phyloP scores from a whole-genome alignment of 2,888 invertebrate species.

The Phyllotreta cruciferae region DNA sequence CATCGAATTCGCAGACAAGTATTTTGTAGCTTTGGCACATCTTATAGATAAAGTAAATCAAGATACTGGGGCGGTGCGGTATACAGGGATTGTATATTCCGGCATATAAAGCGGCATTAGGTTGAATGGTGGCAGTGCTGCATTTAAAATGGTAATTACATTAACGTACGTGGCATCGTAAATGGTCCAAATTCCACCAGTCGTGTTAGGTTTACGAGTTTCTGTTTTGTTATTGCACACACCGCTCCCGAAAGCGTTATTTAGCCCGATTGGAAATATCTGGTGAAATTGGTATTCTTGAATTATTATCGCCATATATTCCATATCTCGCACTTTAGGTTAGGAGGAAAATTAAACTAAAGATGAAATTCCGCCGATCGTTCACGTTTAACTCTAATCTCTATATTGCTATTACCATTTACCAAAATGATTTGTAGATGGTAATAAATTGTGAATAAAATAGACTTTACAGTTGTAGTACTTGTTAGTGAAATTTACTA shows the following conservation, averaged over 20 bases:
- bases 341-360: too few relatives aligned
- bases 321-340: neutral
- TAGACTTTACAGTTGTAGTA: too few relatives aligned
- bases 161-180: constrained; percentile 38
- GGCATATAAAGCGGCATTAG: constrained; percentile 29
- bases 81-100: constrained; percentile 29
- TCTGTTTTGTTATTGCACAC: constrained; percentile 20
- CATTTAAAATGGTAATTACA: constrained; percentile 44
- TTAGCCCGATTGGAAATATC: constrained; percentile 19
- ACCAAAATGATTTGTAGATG: too few relatives aligned
- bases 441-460: too few relatives aligned
- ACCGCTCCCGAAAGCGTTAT: constrained; percentile 3
- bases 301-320: constrained; percentile 13
- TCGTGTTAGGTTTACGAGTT: constrained; percentile 40
- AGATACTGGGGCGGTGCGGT: constrained; percentile 11
- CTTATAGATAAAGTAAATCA: constrained; percentile 22
- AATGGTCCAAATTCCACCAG: constrained; percentile 40
- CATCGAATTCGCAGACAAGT: neutral
- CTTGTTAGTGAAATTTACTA: too few relatives aligned
- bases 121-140: constrained; percentile 14
- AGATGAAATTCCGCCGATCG: too few relatives aligned
- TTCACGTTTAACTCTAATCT: too few relatives aligned
- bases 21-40: constrained; percentile 16
- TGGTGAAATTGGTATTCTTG: constrained; percentile 8
- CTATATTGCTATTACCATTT: too few relatives aligned